phyloP scores from a whole-genome alignment of 2,113 vertebrate genomes.

The Aptenodytes patagonicus region DNA sequence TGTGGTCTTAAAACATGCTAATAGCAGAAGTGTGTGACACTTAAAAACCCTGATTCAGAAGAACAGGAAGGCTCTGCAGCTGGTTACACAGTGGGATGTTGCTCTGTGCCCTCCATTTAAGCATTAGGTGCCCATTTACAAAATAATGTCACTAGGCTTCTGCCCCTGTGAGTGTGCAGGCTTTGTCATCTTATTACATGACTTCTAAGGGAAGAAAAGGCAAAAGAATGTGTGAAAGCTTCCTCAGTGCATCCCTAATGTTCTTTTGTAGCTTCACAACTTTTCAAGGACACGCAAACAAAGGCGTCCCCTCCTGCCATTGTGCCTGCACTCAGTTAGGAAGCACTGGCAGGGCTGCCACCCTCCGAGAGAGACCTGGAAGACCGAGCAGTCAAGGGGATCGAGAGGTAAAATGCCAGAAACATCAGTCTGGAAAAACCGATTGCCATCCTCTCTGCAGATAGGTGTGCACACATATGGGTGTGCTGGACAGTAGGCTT shows the following conservation, averaged over 20 bases:
- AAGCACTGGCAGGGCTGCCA: not conserved
- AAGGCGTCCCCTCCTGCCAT: slow-evolving; percentile 17
- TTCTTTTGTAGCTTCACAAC: slow-evolving; percentile 6
- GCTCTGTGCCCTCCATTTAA: not conserved
- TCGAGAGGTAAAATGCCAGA: not conserved
- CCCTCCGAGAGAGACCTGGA: not conserved
- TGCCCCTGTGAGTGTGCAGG: not conserved
- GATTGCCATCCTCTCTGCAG: too few relatives aligned
- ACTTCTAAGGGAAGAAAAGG: slow-evolving; percentile 43
- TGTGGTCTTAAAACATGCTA: not conserved
- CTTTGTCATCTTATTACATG: slow-evolving; percentile 33
- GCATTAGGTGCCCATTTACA: slow-evolving; percentile 9
- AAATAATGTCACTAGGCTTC: not conserved
- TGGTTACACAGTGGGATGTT: not conserved
- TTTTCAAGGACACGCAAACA: slow-evolving; percentile 21
- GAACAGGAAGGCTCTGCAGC: not conserved
- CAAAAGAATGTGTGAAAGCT: not conserved
- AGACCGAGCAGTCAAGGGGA: not conserved
- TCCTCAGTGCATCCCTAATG: slow-evolving; percentile 3
- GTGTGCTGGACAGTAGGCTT: not conserved
- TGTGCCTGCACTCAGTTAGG: not conserved
- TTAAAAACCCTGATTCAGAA: not conserved
- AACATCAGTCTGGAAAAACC: rapidly evolving
- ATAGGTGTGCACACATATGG: rapidly evolving
- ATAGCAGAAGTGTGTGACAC: not conserved